Evolutionary conservation across 2,888 invertebrate genomes (phyloP), one percentile per base, ranked within the genome.

Genomic region (Cephus sareptanus): DNA sequence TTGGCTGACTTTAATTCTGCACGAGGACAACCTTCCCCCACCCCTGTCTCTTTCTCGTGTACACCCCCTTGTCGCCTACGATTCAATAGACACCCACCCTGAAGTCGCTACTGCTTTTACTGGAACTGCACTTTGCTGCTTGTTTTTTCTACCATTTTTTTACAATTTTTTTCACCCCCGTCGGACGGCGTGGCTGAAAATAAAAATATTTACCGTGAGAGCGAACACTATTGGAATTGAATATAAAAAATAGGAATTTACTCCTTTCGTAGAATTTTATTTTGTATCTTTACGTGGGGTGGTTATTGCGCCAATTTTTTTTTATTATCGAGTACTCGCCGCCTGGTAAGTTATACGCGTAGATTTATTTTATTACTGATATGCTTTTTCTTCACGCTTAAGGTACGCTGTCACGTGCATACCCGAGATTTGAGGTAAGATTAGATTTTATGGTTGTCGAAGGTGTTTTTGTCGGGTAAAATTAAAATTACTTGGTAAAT

Each of bases 201-300:
- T 85, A 85, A 85, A 83, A 84, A 80, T 85, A 84, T 87, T 85
- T 86, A 86, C 85, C 82, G 85, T 79, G 75, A 73, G 69, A 77
- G 77, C 77, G 76, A 74, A 69, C 77, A 76, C 74, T 73, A 71
- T 75, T 69, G 71, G 77, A 75, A 85, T 86, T 83, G 84, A 85
- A 84, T 85, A 84, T 81, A 79, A 84, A 81, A 88, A 87, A 88
- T 87, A 83, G 84, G 83, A 86, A 88, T 86, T 85, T 83, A 85
- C 83, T 35, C 68, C 33, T 34, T 82, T 76, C 76, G n/a, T 68
- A 69, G 74, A 76, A 78, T 76, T 76, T 73, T 69, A 40, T 40
- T 6, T 23, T 40, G 0, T 40, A 15, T 23, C 40, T 23, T 40
- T 40, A 40, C 2, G 40, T 23, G 9, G 23, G 40, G 23, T 40